Base-by-base conservation (phyloP, 2,888 invertebrate species). In the Alentia gelatinosa region DNA sequence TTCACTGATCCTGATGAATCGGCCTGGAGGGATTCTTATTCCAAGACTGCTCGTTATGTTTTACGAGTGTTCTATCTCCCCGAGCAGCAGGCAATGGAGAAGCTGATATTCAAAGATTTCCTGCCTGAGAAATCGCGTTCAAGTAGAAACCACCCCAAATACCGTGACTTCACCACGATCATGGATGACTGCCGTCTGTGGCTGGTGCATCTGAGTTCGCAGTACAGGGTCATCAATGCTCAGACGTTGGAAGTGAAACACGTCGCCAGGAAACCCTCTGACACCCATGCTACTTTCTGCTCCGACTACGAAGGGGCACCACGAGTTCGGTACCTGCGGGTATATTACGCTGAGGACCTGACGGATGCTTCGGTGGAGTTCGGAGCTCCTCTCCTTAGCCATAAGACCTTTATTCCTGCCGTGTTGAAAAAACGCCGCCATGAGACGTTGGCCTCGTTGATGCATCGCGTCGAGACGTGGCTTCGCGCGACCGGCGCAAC, bases 131-230 rank as follows among this genome's bases (percentile, higher is more conserved):
- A 75, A 15, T 75, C 50, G 0, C 26, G 83, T 7, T 15, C 19
- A 15, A 89, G 89, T 33, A 35, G 39, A n/a, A 68, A 42, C 23
- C 74, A 79, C 33, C 83, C 90, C 0, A 90, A 79, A 37, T 90
- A 47, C 35, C 30, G 74, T 23, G 90, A 90, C 30, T 90, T 90
- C 90, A 79, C 68, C 9, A 35, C 42, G 7, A n/a, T 79, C 50
- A 90, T 90, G 90, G 90, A 90, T 33, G 79, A 90, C 50, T 90
- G 90, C n/a, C 35, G 90, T 12, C 40, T 90, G n/a, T 90, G 90
- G 90, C 26, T 90, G 7, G 47, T 90, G 15, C 90, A 90, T 19
- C 79, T 90, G 23, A 79, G 35, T 26, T 35, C 47, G 4, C 30
- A 42, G 1, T 74, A 74, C 33, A 1, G 79, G 35, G 35, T 90